A percentile compares a stretch with the other conserved stretches of the same genome.
These are phyloP conservation scores for Acromyrmex echinatior DNA, from an alignment of 1,140 invertebrate genomes.

Conservation along the genomic window DNA sequence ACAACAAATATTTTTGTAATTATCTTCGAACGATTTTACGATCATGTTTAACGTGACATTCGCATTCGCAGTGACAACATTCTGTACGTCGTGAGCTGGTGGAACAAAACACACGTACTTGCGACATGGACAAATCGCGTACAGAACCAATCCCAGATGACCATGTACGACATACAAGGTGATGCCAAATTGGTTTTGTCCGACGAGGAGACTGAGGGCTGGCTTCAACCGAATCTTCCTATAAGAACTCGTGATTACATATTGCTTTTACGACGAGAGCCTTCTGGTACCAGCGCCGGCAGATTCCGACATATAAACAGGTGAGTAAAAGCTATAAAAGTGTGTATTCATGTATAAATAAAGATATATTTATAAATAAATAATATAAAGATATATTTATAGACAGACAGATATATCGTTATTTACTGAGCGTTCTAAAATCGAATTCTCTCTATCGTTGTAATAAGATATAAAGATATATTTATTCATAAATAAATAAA, in stretches of 20 bases:
- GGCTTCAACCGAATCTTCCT: slow-evolving; percentile 72
- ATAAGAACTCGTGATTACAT: slow-evolving; percentile 65
- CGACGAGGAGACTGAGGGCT: slow-evolving; percentile 73
- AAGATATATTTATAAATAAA: too few relatives aligned
- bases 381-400: too few relatives aligned
- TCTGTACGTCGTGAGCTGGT: slow-evolving; percentile 91
- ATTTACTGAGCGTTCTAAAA: too few relatives aligned
- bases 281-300: slow-evolving; percentile 81
- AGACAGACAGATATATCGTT: too few relatives aligned
- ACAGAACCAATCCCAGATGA: slow-evolving; percentile 90
- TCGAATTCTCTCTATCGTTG: too few relatives aligned
- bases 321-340: slow-evolving; percentile 17
- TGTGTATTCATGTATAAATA: too few relatives aligned
- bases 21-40: not conserved
- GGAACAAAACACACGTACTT: slow-evolving; percentile 89
- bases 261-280: slow-evolving; percentile 82
- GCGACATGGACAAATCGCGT: slow-evolving; percentile 94
- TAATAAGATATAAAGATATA: too few relatives aligned
- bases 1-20: not conserved
- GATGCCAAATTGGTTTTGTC: slow-evolving; percentile 61
- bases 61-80: slow-evolving; percentile 88
- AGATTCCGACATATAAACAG: slow-evolving; percentile 84
- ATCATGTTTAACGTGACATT: not conserved
- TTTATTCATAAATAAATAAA: too few relatives aligned
- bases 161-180: slow-evolving; percentile 84